These are phyloP conservation scores for Hydrotaea cyrtoneurina DNA, from an alignment of 2,888 invertebrate species.

Conservation along the genomic window DNA sequence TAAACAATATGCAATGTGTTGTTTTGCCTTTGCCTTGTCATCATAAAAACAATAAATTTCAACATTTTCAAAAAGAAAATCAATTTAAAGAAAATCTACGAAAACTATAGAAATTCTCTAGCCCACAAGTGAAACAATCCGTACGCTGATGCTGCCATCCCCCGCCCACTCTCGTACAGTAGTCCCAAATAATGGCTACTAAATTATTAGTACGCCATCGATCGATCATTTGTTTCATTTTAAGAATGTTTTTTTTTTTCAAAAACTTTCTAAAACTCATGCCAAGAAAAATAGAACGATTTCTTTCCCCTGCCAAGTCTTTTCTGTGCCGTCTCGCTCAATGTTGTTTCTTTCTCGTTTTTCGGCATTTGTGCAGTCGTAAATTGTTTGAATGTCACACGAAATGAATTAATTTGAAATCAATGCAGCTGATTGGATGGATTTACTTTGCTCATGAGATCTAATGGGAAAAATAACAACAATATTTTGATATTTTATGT, in stretches of 20 bases:
- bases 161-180: too few relatives aligned
- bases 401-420: slow-evolving; percentile 29
- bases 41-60: background rate
- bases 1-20: background rate
- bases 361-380: slow-evolving; percentile 25
- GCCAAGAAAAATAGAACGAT: too few relatives aligned
- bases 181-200: too few relatives aligned
- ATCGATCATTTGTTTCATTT: slow-evolving; percentile 22
- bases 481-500: background rate
- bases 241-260: background rate
- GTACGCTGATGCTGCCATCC: too few relatives aligned
- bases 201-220: background rate
- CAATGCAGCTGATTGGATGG: slow-evolving; percentile 28
- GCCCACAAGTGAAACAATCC: too few relatives aligned
- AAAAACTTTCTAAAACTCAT: slow-evolving; percentile 6
- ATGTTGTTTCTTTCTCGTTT: background rate
- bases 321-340: background rate
- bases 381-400: slow-evolving; percentile 14
- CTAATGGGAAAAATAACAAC: background rate
- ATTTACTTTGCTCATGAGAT: slow-evolving; percentile 18
- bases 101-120: background rate
- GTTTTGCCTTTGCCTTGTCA: background rate
- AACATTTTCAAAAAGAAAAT: background rate
- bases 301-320: background rate
- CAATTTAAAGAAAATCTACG: background rate